These are phyloP conservation scores for Heteractis magnifica DNA, from an alignment of 92 coral and sea anemone genomes.

Conservation along the genomic window DNA sequence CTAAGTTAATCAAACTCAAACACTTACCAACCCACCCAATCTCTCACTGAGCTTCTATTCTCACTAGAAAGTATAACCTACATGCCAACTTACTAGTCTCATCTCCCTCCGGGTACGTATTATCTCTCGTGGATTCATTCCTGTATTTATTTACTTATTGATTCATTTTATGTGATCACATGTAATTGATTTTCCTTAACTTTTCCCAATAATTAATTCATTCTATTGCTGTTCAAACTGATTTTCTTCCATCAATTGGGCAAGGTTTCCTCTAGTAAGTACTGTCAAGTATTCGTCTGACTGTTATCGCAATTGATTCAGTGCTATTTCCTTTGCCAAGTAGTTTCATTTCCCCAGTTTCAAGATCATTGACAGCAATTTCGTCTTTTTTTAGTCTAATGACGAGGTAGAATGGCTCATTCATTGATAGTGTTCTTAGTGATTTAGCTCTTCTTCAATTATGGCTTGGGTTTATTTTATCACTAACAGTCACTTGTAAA, in stretches of 20 bases:
- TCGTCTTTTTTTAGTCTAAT: neutral
- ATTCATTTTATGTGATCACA: neutral
- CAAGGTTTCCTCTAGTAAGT: neutral
- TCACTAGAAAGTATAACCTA: too few species aligned
- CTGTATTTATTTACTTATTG: too few species aligned
- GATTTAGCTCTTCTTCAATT: too few species aligned
- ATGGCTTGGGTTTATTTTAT: too few species aligned
- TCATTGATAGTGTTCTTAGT: too few species aligned
- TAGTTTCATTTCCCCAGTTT: conserved; percentile 7
- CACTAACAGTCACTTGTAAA: too few species aligned
- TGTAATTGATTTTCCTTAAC: neutral
- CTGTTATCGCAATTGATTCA: neutral
- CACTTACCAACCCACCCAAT: neutral
- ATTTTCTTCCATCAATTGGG: neutral
- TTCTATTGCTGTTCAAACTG: neutral
- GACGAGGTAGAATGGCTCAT: neutral
- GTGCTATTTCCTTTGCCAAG: neutral
- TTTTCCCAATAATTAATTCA: neutral
- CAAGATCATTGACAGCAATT: neutral
- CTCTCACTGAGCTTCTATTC: too few species aligned
- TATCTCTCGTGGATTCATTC: too few species aligned
- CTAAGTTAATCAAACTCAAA: too few species aligned
- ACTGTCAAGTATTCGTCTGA: neutral
- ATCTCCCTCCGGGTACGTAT: too few species aligned
- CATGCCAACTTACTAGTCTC: too few species aligned